Conservation (phyloP, 2,113 vertebrate species). For the Formicarius rufipectus region DNA sequence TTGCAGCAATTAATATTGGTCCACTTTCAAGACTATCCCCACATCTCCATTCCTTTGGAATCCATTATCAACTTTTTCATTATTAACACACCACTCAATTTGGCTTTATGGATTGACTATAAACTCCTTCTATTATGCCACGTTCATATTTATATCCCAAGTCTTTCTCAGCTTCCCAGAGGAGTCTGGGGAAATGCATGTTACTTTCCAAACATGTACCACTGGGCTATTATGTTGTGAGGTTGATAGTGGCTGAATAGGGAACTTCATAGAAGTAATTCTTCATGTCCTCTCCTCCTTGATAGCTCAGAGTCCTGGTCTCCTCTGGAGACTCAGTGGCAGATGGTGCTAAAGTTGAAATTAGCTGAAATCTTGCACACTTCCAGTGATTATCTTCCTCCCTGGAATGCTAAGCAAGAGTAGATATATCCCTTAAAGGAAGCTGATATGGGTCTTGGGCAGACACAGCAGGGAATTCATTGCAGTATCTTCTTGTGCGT, state of each 20-base stretch:
- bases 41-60: conserved; percentile 15
- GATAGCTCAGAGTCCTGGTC: conserved; percentile 3
- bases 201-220: background rate
- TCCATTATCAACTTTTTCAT: conserved; percentile 53
- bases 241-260: background rate
- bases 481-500: background rate
- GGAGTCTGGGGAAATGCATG: background rate
- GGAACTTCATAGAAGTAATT: background rate
- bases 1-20: conserved; percentile 49
- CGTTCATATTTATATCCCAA: background rate
- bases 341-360: conserved; percentile 47
- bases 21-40: conserved; percentile 39
- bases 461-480: conserved; percentile 1
- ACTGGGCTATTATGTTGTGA: background rate
- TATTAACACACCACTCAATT: conserved; percentile 41
- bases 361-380: conserved; percentile 19
- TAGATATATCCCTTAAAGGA: background rate
- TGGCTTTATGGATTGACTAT: conserved; percentile 3
- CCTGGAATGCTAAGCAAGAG: background rate
- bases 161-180: conserved; percentile 12
- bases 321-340: conserved; percentile 16
- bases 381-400: conserved; percentile 2
- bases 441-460: background rate
- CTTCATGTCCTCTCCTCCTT: background rate
- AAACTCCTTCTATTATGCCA: background rate